phyloP scores from a whole-genome alignment of 2,797 vertebrate species.

The Trachops cirrhosus region DNA sequence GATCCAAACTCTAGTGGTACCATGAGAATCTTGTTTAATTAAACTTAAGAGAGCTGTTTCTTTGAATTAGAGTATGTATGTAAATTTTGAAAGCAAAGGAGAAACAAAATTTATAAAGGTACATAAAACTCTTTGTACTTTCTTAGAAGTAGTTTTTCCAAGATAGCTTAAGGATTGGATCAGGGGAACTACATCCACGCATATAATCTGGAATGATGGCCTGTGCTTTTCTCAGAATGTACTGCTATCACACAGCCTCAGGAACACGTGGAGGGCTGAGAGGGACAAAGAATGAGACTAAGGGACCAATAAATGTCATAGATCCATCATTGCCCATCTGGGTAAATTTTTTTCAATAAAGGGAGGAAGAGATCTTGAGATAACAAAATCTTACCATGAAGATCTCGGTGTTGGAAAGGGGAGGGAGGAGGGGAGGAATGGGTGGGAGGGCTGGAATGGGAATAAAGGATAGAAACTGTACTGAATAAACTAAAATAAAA shows the following conservation, averaged over 20 bases:
- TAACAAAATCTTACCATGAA: not conserved
- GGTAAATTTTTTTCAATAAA: not conserved
- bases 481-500: too few relatives aligned
- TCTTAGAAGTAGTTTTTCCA: not conserved
- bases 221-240: not conserved
- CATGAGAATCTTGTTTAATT: conserved; percentile 76
- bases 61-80: not conserved
- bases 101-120: not conserved
- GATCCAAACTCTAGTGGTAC: conserved; percentile 70
- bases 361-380: not conserved
- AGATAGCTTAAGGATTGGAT: not conserved
- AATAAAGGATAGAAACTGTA: too few relatives aligned
- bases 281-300: not conserved
- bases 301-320: not conserved
- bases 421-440: too few relatives aligned
- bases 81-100: not conserved
- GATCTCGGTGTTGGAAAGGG: too few relatives aligned
- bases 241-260: not conserved
- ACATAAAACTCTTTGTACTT: not conserved
- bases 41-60: not conserved
- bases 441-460: too few relatives aligned
- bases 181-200: not conserved
- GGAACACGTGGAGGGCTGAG: not conserved
- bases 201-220: not conserved
- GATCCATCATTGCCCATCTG: not conserved